Conservation (phyloP, 2,888 invertebrate species). For the Cryptus viduatorius region DNA sequence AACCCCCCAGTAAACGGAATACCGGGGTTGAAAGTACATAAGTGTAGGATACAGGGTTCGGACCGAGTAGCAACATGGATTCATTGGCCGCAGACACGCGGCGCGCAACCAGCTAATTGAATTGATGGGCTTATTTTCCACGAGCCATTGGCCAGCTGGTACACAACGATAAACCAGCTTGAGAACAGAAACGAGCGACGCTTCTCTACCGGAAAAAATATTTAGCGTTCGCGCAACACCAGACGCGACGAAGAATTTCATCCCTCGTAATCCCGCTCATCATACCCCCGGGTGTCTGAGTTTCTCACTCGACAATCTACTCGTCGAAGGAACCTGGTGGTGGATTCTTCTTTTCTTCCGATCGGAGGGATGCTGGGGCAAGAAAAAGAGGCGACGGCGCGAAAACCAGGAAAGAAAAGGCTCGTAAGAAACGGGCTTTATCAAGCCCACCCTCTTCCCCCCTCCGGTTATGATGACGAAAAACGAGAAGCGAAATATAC, state of each 20-base stretch:
- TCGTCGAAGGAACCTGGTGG: neutral
- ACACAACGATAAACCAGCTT: conserved; percentile 20
- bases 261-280: neutral
- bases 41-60: conserved; percentile 12
- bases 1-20: conserved; percentile 46
- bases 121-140: conserved; percentile 52
- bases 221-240: conserved; percentile 10
- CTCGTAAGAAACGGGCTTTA: conserved; percentile 57
- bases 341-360: conserved; percentile 16
- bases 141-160: conserved; percentile 44
- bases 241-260: neutral
- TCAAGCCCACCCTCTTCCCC: conserved; percentile 37
- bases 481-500: conserved; percentile 53
- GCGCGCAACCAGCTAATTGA: conserved; percentile 50
- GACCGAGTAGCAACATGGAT: conserved; percentile 29
- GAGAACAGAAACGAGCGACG: neutral
- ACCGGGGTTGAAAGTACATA: conserved; percentile 20
- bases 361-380: conserved; percentile 12
- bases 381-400: conserved; percentile 31
- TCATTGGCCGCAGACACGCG: conserved; percentile 36
- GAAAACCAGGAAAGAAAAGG: conserved; percentile 19
- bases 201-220: neutral
- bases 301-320: conserved; percentile 38
- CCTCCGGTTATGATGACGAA: conserved; percentile 53
- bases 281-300: neutral